Evolutionary conservation across 1,140 invertebrate genomes (phyloP).

Genomic region (Magallana ariakensis): DNA sequence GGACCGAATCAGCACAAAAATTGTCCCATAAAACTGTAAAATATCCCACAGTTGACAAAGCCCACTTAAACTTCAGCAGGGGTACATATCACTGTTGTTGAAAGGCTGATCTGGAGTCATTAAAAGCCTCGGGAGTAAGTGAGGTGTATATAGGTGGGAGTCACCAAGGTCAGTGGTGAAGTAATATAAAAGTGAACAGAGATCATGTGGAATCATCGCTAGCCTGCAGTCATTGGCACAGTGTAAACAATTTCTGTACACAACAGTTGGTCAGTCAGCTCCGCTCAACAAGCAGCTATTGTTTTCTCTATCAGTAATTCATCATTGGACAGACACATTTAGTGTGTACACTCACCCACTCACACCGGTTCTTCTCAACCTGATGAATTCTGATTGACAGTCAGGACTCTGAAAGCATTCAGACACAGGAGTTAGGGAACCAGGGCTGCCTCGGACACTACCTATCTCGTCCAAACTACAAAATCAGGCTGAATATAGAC

Average conservation of each 20-base stretch:
- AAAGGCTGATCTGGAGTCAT: not conserved
- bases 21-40: slow-evolving; percentile 24
- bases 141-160: not conserved
- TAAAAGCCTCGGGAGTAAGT: slow-evolving; percentile 13
- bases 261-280: not conserved
- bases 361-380: not conserved
- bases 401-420: not conserved
- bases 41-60: not conserved
- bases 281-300: not conserved
- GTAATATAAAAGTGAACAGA: not conserved
- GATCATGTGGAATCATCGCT: slow-evolving; percentile 29
- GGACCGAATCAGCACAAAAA: not conserved
- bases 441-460: not conserved
- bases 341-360: slow-evolving; percentile 25
- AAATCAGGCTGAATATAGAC: not conserved
- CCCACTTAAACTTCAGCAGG: not conserved
- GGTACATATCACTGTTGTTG: not conserved
- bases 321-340: not conserved
- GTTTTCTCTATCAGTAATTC: slow-evolving; percentile 5
- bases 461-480: not conserved
- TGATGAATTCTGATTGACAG: slow-evolving; percentile 6
- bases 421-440: not conserved
- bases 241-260: not conserved
- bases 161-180: not conserved
- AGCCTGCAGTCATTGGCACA: not conserved